Conservation (phyloP, 2,888 invertebrate genomes). For the Cheilosia grossa region DNA sequence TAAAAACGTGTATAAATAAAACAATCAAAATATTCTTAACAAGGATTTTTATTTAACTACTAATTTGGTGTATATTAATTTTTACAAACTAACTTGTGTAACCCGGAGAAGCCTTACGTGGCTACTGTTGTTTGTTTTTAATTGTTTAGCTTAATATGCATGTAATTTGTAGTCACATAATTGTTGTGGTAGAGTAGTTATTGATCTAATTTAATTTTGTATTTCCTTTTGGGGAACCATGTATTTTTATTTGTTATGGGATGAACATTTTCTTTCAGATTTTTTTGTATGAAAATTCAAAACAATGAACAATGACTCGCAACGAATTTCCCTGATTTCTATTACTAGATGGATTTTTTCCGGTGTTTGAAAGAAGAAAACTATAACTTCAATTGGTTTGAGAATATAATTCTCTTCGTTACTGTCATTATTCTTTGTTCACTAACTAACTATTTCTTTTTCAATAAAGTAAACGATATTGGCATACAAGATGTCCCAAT, state of each 20-base stretch:
- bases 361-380: too few relatives aligned
- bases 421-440: too few relatives aligned
- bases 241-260: neutral
- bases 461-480: too few relatives aligned
- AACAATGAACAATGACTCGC: too few relatives aligned
- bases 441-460: too few relatives aligned
- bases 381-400: too few relatives aligned
- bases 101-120: slow-evolving; percentile 6
- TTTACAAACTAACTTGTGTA: neutral
- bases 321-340: too few relatives aligned
- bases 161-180: slow-evolving; percentile 18
- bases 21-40: slow-evolving; percentile 39
- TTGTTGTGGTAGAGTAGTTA: slow-evolving; percentile 3
- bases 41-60: slow-evolving; percentile 46
- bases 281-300: too few relatives aligned
- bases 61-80: slow-evolving; percentile 46
- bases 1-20: slow-evolving; percentile 29
- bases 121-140: slow-evolving; percentile 25
- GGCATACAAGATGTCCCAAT: too few relatives aligned
- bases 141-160: slow-evolving; percentile 20
- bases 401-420: too few relatives aligned
- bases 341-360: too few relatives aligned
- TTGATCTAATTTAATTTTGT: neutral
- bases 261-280: neutral
- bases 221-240: neutral